A percentile compares a stretch with the other conserved stretches of the same genome.
Evolutionary conservation across 2,797 vertebrate genomes (phyloP).

Genomic region (Macrochelys suwanniensis): DNA sequence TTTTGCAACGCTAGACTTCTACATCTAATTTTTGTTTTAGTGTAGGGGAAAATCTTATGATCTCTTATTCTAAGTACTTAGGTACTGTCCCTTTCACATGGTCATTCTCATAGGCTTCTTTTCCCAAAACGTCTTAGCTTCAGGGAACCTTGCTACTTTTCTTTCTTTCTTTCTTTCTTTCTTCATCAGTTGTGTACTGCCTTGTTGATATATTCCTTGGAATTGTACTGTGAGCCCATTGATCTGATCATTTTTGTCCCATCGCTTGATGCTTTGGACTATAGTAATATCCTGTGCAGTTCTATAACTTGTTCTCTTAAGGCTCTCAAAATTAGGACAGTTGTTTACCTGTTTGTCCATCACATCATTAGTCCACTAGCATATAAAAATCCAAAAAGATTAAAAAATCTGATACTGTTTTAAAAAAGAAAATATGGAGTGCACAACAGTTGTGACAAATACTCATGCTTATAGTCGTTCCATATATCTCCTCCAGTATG

Average conservation of each 20-base stretch:
- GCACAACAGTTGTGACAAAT: rapidly evolving
- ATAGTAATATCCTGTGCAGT: neutral
- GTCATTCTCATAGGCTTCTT: neutral
- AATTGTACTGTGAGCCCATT: neutral
- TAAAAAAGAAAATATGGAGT: neutral
- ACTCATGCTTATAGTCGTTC: rapidly evolving
- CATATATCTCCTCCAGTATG: neutral
- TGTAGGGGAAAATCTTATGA: neutral
- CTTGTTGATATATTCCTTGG: neutral
- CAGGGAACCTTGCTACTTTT: neutral
- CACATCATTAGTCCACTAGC: neutral
- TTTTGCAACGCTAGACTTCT: neutral
- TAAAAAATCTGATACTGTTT: neutral
- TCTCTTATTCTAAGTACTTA: neutral
- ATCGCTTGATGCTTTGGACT: neutral
- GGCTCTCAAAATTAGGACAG: rapidly evolving
- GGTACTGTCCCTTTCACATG: neutral
- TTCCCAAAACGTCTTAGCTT: neutral
- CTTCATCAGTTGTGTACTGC: neutral
- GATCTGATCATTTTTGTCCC: neutral
- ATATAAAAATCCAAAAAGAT: neutral
- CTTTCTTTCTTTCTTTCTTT: neutral
- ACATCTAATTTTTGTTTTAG: neutral
- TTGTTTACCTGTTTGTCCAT: neutral
- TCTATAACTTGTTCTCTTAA: neutral